phyloP scores from a whole-genome alignment of 1,140 invertebrate species.

The Matsumurasca onukii region DNA sequence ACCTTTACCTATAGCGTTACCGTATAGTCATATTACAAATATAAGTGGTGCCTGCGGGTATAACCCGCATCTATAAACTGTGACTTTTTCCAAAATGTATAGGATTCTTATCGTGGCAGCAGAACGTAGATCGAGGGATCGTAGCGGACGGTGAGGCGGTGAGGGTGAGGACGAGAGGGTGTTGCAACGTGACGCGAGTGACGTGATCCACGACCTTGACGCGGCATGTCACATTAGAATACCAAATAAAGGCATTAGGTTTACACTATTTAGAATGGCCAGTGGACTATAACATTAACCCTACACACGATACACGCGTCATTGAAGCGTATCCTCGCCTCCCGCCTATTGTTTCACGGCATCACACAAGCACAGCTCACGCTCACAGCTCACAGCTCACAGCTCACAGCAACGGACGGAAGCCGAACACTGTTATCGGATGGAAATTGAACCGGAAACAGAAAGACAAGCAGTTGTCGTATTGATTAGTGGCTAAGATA shows the following conservation, averaged over 20 bases:
- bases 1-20: too few species aligned
- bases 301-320: not conserved
- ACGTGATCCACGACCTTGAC: not conserved
- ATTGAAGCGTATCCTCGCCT: not conserved
- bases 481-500: conserved; percentile 16
- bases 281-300: conserved; percentile 1
- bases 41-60: too few species aligned
- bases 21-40: too few species aligned
- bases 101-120: too few species aligned
- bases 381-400: not conserved
- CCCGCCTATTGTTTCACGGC: not conserved
- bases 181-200: not conserved
- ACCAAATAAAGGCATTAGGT: conserved; percentile 8
- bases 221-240: not conserved
- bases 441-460: conserved; percentile 14
- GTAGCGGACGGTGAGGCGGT: not conserved
- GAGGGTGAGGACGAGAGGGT: not conserved
- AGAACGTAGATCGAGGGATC: not conserved
- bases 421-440: conserved; percentile 11
- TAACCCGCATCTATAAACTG: too few species aligned
- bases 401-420: conserved; percentile 1
- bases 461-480: conserved; percentile 17
- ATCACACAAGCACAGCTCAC: too few species aligned
- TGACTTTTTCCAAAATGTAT: too few species aligned
- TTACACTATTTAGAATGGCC: conserved; percentile 11